phyloP scores from a whole-genome alignment of 2,113 vertebrate genomes.

The Oenanthe oenanthe region DNA sequence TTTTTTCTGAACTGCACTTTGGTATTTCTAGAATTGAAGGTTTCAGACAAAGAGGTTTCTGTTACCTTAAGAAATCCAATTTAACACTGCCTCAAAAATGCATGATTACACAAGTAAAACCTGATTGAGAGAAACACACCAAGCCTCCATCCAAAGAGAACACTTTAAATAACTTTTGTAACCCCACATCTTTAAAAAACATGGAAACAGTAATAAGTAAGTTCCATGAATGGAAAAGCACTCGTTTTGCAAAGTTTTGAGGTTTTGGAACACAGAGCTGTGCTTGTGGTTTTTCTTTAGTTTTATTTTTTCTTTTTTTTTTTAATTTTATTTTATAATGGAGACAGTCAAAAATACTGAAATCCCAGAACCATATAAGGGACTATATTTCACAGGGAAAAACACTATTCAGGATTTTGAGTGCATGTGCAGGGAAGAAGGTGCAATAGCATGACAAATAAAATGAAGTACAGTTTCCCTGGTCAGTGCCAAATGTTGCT shows the following conservation, averaged over 20 bases:
- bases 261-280: neutral
- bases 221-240: constrained; percentile 29
- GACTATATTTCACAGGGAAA: neutral
- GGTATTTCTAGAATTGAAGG: constrained; percentile 32
- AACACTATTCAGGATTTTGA: neutral
- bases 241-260: neutral
- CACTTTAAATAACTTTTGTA: neutral
- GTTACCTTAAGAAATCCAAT: constrained; percentile 42
- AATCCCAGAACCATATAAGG: neutral
- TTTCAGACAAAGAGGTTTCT: constrained; percentile 66
- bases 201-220: neutral
- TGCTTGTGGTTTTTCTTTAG: neutral
- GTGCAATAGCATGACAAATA: neutral
- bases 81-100: constrained; percentile 15
- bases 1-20: constrained; percentile 51
- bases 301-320: neutral
- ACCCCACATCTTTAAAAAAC: neutral
- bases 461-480: fast-evolving
- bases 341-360: neutral
- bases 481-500: neutral
- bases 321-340: neutral
- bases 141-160: neutral
- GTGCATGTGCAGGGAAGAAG: neutral
- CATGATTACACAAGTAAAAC: neutral
- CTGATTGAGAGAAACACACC: neutral